Evolutionary conservation across 2,113 vertebrate genomes (phyloP).

Genomic region (Progne subis): DNA sequence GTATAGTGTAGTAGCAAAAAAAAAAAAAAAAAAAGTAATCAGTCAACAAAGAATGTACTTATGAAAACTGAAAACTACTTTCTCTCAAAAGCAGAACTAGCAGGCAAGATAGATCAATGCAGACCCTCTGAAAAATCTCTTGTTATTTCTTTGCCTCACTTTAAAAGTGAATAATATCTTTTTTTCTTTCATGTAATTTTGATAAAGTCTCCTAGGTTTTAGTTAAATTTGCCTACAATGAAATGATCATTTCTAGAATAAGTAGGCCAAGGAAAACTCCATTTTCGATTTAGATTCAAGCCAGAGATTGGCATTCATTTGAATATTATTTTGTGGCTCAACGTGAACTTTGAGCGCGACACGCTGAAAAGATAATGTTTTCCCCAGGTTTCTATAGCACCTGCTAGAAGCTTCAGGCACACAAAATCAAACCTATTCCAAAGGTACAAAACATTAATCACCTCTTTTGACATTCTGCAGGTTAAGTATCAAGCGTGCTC

Average conservation of each 20-base stretch:
- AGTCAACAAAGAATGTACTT: background rate
- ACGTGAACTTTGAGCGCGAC: background rate
- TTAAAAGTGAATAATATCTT: background rate
- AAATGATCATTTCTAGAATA: background rate
- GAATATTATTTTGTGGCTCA: background rate
- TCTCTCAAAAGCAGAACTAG: background rate
- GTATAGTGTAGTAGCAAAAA: background rate
- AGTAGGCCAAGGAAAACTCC: background rate
- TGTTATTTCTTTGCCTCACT: background rate
- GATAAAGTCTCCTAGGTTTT: background rate
- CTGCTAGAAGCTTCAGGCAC: background rate
- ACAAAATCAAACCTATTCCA: slow-evolving; percentile 4
- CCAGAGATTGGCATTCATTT: background rate
- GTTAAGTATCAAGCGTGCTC: background rate
- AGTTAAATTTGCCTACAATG: background rate
- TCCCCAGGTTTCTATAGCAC: background rate
- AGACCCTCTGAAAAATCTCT: background rate
- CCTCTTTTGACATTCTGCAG: slow-evolving; percentile 1
- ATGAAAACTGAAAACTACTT: background rate
- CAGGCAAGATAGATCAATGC: accelerated
- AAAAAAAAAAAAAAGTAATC: background rate
- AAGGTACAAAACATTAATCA: slow-evolving; percentile 36
- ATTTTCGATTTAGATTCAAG: background rate
- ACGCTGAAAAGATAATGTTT: background rate
- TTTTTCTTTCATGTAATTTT: background rate